phyloP scores from a whole-genome alignment of 2,888 invertebrate species.

The Tetanocera ferruginea region DNA sequence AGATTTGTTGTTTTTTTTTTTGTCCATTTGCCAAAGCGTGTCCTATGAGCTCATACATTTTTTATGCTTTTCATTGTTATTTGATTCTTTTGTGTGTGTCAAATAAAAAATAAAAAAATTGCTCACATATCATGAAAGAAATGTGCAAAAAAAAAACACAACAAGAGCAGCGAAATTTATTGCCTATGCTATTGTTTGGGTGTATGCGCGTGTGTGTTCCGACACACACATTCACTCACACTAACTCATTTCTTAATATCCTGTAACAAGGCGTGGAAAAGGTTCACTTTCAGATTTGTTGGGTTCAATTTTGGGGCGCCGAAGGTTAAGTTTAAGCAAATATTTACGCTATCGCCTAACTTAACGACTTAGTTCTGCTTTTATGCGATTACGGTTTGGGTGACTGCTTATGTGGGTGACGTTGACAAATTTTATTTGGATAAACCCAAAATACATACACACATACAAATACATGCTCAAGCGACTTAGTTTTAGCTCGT shows the following conservation, averaged over 20 bases:
- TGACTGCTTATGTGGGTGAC: slow-evolving; percentile 33
- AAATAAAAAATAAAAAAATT: slow-evolving; percentile 21
- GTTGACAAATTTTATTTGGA: slow-evolving; percentile 18
- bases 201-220: slow-evolving; percentile 11
- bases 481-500: neutral
- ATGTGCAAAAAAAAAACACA: neutral
- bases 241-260: neutral
- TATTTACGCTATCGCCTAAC: slow-evolving; percentile 40
- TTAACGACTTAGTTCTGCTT: slow-evolving; percentile 45
- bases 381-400: slow-evolving; percentile 31
- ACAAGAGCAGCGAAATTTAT: slow-evolving; percentile 37
- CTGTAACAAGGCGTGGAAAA: slow-evolving; percentile 43
- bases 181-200: neutral
- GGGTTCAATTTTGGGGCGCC: slow-evolving; percentile 1
- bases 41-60: slow-evolving; percentile 5
- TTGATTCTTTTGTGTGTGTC: slow-evolving; percentile 39
- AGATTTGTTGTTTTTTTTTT: neutral
- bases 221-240: neutral
- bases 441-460: neutral
- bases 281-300: slow-evolving; percentile 45
- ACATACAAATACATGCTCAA: neutral
- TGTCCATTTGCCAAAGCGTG: slow-evolving; percentile 3
- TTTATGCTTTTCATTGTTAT: slow-evolving; percentile 33
- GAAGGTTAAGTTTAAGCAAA: slow-evolving; percentile 43
- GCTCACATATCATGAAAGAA: neutral